Conservation (phyloP, 2,888 invertebrate species). For the Lasioglossum malachurum region DNA sequence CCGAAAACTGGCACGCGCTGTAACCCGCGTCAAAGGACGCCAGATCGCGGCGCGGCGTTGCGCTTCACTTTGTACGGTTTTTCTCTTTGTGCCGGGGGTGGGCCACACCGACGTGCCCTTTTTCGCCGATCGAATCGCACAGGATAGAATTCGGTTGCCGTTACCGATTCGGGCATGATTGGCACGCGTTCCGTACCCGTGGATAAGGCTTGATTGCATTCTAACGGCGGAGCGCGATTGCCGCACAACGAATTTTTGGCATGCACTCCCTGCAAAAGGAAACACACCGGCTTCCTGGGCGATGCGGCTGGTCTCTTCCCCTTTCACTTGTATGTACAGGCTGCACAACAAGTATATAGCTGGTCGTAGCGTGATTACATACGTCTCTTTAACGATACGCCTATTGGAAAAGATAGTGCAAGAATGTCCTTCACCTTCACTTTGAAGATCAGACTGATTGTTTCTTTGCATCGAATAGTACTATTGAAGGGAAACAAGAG, state of each 20-base stretch:
- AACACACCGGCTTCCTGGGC: background rate
- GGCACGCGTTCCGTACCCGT: conserved; percentile 19
- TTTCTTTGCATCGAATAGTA: too few relatives aligned
- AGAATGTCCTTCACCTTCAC: too few relatives aligned
- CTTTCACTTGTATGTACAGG: background rate
- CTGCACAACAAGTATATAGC: background rate
- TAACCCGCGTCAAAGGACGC: conserved; percentile 3
- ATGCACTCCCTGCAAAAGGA: background rate
- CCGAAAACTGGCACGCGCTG: conserved; percentile 15
- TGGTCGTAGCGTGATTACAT: too few relatives aligned
- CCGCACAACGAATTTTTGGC: background rate
- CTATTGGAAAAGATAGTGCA: too few relatives aligned
- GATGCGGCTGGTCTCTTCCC: background rate
- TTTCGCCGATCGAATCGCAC: background rate
- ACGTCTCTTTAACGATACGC: too few relatives aligned
- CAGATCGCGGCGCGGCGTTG: background rate
- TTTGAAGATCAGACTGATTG: too few relatives aligned
- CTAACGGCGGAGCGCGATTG: background rate
- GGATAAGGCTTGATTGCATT: conserved; percentile 28
- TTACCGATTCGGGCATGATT: conserved; percentile 11
- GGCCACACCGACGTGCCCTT: background rate
- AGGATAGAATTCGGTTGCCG: conserved; percentile 18
- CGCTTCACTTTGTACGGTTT: background rate
- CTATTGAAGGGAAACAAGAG: too few relatives aligned
- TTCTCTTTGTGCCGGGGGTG: background rate